phyloP scores from a whole-genome alignment of 1,140 invertebrate species.

The Diplogasteroides magnus region DNA sequence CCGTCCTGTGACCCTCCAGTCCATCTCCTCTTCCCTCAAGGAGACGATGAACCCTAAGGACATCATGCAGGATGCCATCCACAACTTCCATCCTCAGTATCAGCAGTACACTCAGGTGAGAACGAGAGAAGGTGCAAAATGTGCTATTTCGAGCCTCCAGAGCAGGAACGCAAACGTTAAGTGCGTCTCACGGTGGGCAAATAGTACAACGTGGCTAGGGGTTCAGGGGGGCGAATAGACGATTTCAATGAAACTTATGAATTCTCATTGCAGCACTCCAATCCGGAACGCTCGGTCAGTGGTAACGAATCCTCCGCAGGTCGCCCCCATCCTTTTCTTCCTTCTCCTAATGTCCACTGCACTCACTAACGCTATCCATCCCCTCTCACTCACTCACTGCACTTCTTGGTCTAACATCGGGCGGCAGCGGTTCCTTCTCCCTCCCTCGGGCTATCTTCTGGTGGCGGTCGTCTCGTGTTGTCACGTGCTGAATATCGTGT shows the following conservation, averaged over 20 bases:
- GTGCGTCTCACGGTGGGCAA: neutral
- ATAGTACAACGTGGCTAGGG: neutral
- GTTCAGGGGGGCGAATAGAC: neutral
- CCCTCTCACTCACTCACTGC: neutral
- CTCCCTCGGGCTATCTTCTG: no score
- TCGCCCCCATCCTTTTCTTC: neutral
- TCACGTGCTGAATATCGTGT: neutral
- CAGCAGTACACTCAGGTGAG: constrained; percentile 90
- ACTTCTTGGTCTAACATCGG: no score
- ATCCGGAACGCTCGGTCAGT: constrained; percentile 38
- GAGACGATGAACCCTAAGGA: constrained; percentile 99
- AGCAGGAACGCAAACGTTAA: no score
- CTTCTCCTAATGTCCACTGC: neutral
- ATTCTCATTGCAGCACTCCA: constrained; percentile 34
- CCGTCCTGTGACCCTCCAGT: constrained; percentile 93
- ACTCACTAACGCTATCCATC: neutral
- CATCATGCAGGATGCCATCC: constrained; percentile 99
- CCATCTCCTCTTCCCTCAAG: constrained; percentile 96
- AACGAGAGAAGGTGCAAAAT: neutral
- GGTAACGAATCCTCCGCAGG: constrained; percentile 18
- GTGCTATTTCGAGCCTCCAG: no score
- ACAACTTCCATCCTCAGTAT: constrained; percentile 99
- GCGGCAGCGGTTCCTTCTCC: no score
- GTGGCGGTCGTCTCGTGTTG: neutral
- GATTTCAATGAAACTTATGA: neutral